phyloP scores from a whole-genome alignment of 2,797 vertebrate species.

The Acanthurus tractus region DNA sequence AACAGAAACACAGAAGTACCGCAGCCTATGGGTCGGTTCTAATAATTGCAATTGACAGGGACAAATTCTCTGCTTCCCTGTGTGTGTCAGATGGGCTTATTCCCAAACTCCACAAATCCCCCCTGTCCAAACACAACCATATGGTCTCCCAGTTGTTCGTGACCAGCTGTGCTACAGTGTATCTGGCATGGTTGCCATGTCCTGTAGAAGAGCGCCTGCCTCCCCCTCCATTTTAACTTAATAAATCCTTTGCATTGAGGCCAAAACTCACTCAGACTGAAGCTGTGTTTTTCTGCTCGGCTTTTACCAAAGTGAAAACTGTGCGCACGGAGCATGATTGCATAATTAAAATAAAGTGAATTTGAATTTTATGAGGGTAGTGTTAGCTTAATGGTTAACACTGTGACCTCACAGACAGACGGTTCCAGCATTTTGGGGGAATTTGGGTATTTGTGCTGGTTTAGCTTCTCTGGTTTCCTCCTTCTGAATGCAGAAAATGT shows the following conservation, averaged over 20 bases:
- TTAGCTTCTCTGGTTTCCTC: not conserved
- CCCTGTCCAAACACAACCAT: slow-evolving; percentile 86
- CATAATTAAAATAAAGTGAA: slow-evolving; percentile 39
- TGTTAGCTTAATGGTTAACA: slow-evolving; percentile 34
- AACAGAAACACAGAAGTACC: slow-evolving; percentile 57
- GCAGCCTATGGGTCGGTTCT: slow-evolving; percentile 56
- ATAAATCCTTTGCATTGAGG: slow-evolving; percentile 67
- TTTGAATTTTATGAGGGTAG: slow-evolving; percentile 36
- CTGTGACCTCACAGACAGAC: slow-evolving; percentile 15
- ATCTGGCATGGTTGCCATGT: slow-evolving; percentile 62
- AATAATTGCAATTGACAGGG: slow-evolving; percentile 82
- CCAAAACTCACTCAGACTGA: slow-evolving; percentile 55
- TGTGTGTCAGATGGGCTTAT: slow-evolving; percentile 81
- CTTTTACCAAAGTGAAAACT: slow-evolving; percentile 52
- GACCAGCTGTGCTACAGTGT: slow-evolving; percentile 80
- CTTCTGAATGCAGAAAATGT: not conserved
- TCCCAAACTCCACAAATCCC: slow-evolving; percentile 84
- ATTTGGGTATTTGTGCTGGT: slow-evolving; percentile 18
- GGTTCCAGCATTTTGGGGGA: not conserved
- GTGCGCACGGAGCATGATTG: slow-evolving; percentile 26
- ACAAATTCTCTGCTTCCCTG: slow-evolving; percentile 75
- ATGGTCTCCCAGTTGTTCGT: slow-evolving; percentile 83
- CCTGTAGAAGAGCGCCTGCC: slow-evolving; percentile 23
- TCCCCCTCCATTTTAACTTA: slow-evolving; percentile 56
- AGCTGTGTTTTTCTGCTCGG: slow-evolving; percentile 34